Base-by-base conservation (phyloP, 2,113 vertebrate species). In the Grammomys surdaster region DNA sequence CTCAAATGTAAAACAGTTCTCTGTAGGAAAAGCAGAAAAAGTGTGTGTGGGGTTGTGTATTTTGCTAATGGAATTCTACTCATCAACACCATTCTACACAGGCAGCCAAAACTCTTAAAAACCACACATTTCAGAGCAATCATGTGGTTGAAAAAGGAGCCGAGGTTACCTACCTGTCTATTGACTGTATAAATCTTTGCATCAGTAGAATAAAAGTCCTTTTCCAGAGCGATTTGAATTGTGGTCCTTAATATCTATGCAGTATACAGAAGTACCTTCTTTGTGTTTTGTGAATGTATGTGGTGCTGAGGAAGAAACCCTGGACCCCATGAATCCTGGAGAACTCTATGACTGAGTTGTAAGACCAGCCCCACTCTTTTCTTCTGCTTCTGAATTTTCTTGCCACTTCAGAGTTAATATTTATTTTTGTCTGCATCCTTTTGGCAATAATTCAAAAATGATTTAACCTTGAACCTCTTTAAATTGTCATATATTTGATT, bases 361-460 rank as follows among this genome's bases (percentile, higher is more conserved):
- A n/a, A 17, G 31, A 40, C 31, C 7, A 67, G 13, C 7, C 12
- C 58, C 8, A 51, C 11, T 58, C 8, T 58, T 70, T 93, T 54
- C 56, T 76, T 91, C 89, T 63, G 7, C 60, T 70, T 58, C 54
- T 65, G 33, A 84, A 65, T 73, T 96, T 95, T 87, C 75, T 80
- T 28, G 5, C n/a, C 51, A 26, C 51, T 46, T 92, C 22, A 65
- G 40, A 65, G 58, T 60, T 89, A 58, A 48, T 24, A 77, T 75
- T 89, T 84, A 65, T 90, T 94, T 95, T 67, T 43, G 77, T 60
- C 90, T 54, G 40, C 19, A 36, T 54, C 56, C 11, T 81, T 67
- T 95, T 70, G 6, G 65, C 43, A 91, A 20, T 70, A 91, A 95
- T n/a, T 63, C 36, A 93, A 94, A 96, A 77, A 87, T 88, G 60